Conservation (phyloP, 1,140 invertebrate species). For the Choristoneura fumiferana region DNA sequence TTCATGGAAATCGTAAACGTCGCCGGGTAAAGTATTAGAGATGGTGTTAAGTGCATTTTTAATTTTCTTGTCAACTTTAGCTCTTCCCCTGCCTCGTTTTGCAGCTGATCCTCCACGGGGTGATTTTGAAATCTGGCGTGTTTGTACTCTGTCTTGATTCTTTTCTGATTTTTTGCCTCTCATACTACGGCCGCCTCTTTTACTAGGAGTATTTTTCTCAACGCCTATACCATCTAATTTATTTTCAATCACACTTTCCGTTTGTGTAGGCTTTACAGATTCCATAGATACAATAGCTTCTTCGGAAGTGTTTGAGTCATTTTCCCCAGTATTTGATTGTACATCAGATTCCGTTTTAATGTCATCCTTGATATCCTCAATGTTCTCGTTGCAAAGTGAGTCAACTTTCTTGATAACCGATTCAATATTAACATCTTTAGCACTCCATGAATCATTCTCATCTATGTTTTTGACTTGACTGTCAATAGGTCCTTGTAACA, state of each 20-base stretch:
- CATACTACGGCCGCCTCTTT: conserved; percentile 75
- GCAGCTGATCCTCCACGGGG: conserved; percentile 70
- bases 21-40: conserved; percentile 78
- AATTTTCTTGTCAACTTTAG: conserved; percentile 79
- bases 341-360: conserved; percentile 29
- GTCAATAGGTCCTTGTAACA: conserved; percentile 30
- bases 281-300: conserved; percentile 3
- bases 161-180: conserved; percentile 78
- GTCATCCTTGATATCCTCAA: conserved; percentile 40
- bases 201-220: conserved; percentile 41
- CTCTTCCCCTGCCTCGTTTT: conserved; percentile 75
- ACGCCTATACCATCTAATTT: conserved; percentile 37
- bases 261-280: conserved; percentile 19
- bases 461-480: conserved; percentile 71
- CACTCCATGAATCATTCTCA: conserved; percentile 87
- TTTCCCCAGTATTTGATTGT: not conserved
- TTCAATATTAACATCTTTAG: conserved; percentile 87
- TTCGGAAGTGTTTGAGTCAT: not conserved
- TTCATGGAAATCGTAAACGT: conserved; percentile 91
- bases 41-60: conserved; percentile 73
- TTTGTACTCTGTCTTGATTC: conserved; percentile 72
- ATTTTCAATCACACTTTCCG: conserved; percentile 29
- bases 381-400: conserved; percentile 72
- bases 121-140: conserved; percentile 79
- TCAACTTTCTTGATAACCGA: conserved; percentile 89